Conservation (phyloP, 2,797 vertebrate species). For the Pampus argenteus region DNA sequence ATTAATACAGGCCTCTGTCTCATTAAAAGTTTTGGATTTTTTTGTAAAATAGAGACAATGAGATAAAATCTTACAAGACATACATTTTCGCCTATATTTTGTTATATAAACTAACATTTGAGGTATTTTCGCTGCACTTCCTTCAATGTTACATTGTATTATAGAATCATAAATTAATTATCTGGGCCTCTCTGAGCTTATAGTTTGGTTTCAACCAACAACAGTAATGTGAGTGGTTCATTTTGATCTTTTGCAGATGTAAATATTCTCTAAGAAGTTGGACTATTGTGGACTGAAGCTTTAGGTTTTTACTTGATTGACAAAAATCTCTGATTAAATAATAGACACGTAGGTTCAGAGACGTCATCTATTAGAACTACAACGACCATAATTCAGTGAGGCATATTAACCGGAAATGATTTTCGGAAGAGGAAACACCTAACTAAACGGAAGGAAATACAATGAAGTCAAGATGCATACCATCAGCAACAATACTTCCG, state of each 20-base stretch:
- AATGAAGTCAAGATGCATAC: constrained; percentile 63
- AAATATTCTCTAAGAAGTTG: too few species aligned
- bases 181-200: background rate
- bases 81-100: background rate
- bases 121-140: background rate
- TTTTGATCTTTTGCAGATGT: too few species aligned
- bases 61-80: background rate
- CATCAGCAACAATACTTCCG: constrained; percentile 42
- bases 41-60: background rate
- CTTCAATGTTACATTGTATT: background rate
- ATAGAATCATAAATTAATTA: background rate
- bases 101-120: too few species aligned
- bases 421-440: constrained; percentile 77
- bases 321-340: background rate
- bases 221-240: background rate
- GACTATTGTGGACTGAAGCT: background rate
- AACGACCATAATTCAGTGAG: constrained; percentile 44
- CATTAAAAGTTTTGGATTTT: background rate
- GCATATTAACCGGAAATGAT: constrained; percentile 54
- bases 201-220: background rate
- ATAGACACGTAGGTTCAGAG: background rate
- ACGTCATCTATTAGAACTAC: constrained; percentile 52
- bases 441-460: constrained; percentile 64
- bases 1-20: background rate
- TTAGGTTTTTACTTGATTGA: background rate